Percentiles rank a stretch among this genome's conserved stretches.
Evolutionary conservation across 2,888 invertebrate genomes (phyloP).

Genomic region (Suillia variegata): DNA sequence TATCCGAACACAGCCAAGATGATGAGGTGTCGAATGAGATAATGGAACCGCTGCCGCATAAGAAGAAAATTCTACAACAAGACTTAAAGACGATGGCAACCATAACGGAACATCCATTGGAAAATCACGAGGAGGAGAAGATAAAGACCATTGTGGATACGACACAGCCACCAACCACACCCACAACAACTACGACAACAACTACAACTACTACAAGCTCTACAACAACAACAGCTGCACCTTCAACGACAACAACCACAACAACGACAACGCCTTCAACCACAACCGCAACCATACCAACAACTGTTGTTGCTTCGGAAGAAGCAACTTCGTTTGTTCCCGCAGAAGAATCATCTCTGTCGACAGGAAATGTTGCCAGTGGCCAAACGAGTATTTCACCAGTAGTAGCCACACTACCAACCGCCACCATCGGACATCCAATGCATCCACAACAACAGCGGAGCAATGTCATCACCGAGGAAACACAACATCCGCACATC

Average conservation of each 20-base stretch:
- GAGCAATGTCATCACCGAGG: conserved; percentile 35
- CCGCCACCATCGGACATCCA: conserved; percentile 51
- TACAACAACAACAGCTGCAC: conserved; percentile 19
- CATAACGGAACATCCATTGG: conserved; percentile 26
- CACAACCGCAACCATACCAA: conserved; percentile 13
- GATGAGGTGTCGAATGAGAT: conserved; percentile 55
- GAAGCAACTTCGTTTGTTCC: neutral
- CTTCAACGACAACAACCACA: conserved; percentile 23
- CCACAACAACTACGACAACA: conserved; percentile 20
- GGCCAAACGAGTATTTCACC: neutral
- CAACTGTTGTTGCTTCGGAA: conserved; percentile 20
- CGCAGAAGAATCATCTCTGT: too few relatives aligned
- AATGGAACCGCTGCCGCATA: conserved; percentile 55
- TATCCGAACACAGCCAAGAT: conserved; percentile 27
- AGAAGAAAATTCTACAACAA: conserved; percentile 53
- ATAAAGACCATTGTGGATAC: conserved; percentile 9
- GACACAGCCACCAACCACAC: conserved; percentile 15
- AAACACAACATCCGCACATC: conserved; percentile 45
- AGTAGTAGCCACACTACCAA: conserved; percentile 22
- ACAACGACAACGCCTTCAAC: conserved; percentile 24
- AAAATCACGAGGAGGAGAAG: conserved; percentile 8
- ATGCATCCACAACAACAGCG: conserved; percentile 55
- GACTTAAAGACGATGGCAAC: conserved; percentile 48
- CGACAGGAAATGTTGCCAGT: conserved; percentile 4
- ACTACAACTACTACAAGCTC: conserved; percentile 26